Evolutionary conservation across 2,113 vertebrate species (phyloP).

Genomic region (Echinops telfairi): DNA sequence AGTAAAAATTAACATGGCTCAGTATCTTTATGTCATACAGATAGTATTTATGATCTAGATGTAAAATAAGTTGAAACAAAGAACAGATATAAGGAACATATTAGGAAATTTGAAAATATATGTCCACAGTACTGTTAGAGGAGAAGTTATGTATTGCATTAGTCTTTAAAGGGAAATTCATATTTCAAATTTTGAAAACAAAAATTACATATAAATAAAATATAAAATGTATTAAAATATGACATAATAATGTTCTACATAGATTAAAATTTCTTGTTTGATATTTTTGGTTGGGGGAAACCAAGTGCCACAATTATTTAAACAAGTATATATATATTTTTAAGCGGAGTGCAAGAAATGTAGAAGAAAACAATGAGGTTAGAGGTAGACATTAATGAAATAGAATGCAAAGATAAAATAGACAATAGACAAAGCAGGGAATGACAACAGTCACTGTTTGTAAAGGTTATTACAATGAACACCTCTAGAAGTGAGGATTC

Average conservation of each 20-base stretch:
- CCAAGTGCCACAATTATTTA: not conserved
- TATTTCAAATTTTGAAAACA: not conserved
- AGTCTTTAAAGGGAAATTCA: not conserved
- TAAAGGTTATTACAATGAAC: not conserved
- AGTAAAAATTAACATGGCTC: not conserved
- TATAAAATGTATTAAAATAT: not conserved
- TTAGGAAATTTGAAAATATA: not conserved
- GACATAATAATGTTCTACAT: not conserved
- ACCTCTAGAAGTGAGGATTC: not conserved
- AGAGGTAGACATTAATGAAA: not conserved
- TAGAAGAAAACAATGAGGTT: not conserved
- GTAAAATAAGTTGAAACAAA: not conserved
- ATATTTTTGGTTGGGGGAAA: not conserved
- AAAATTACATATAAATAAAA: not conserved
- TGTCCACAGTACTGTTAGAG: not conserved
- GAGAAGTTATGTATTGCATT: not conserved
- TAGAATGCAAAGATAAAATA: not conserved
- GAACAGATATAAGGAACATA: not conserved
- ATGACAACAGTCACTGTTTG: not conserved
- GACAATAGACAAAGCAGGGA: not conserved
- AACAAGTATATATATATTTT: not conserved
- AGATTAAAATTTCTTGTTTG: not conserved
- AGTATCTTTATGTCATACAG: not conserved
- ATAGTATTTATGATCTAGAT: not conserved
- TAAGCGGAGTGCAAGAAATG: too few relatives aligned